These are phyloP conservation scores for Microtus richardsoni DNA, from an alignment of 2,113 vertebrate genomes.

Conservation along the genomic window DNA sequence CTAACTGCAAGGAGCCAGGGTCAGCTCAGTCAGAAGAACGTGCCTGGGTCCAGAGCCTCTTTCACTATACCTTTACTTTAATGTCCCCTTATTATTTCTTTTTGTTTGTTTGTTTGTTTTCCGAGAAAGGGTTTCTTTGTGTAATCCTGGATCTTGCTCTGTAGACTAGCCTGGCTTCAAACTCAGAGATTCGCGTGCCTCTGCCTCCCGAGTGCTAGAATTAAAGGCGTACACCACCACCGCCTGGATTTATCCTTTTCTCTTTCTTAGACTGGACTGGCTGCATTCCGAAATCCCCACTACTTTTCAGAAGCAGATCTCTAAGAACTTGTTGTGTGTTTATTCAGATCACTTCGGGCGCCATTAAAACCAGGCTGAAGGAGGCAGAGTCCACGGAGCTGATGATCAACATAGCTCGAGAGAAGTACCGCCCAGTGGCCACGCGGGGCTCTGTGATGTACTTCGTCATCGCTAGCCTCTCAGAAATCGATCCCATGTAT, in stretches of 20 bases:
- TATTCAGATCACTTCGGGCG: constrained; percentile 87
- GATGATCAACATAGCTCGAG: constrained; percentile 87
- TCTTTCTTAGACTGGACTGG: neutral
- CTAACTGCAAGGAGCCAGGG: neutral
- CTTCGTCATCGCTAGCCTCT: constrained; percentile 90
- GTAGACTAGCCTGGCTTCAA: neutral
- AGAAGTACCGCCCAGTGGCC: constrained; percentile 89
- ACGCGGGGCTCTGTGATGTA: constrained; percentile 88
- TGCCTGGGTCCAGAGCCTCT: neutral
- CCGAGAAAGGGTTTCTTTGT: neutral
- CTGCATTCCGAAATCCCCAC: neutral
- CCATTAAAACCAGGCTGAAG: constrained; percentile 87
- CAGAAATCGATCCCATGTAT: constrained; percentile 92
- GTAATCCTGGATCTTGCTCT: neutral
- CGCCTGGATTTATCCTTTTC: neutral
- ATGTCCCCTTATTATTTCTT: neutral
- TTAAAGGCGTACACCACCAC: neutral
- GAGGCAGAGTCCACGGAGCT: constrained; percentile 89
- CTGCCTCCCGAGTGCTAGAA: neutral
- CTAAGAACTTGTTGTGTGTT: constrained; percentile 34
- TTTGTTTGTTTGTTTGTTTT: neutral
- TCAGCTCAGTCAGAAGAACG: neutral
- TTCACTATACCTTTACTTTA: neutral
- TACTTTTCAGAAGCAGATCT: neutral
- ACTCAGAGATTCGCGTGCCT: neutral